A percentile compares a stretch with the other conserved stretches of the same genome.
Conservation (phyloP, 1,140 invertebrate genomes). For the Orius insidiosus region DNA sequence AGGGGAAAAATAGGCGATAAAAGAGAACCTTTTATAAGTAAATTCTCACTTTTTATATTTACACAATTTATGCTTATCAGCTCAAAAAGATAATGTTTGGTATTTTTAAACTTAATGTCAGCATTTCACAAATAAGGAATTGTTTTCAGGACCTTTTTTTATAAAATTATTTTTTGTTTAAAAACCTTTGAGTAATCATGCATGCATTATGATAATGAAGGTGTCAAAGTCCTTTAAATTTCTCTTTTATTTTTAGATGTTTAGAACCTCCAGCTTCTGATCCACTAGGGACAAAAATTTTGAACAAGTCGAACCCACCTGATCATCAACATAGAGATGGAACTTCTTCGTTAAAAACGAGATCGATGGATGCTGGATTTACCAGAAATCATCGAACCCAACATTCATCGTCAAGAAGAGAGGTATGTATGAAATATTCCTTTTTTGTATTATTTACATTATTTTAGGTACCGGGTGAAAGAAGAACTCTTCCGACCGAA, state of each 20-base stretch:
- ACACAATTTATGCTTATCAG: background rate
- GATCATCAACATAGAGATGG: constrained; percentile 52
- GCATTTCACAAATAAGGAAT: background rate
- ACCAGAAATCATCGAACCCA: constrained; percentile 21
- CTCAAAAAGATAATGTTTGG: background rate
- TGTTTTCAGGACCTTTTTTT: background rate
- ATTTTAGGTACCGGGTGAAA: constrained; percentile 38
- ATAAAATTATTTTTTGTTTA: too few relatives aligned
- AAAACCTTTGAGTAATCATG: background rate
- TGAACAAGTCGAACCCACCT: constrained; percentile 26
- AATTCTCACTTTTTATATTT: background rate
- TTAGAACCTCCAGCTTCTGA: constrained; percentile 21
- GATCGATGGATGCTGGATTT: constrained; percentile 56
- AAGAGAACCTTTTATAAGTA: constrained; percentile 20
- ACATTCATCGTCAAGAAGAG: constrained; percentile 20
- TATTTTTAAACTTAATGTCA: background rate
- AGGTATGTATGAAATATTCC: constrained; percentile 18
- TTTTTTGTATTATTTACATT: background rate
- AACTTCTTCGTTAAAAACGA: constrained; percentile 51
- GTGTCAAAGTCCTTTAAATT: background rate
- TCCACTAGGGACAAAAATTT: constrained; percentile 18
- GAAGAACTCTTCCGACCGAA: constrained; percentile 51
- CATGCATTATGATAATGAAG: background rate
- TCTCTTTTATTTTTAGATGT: constrained; percentile 12
- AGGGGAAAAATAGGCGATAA: constrained; percentile 30